Percentiles rank a stretch among this genome's conserved stretches.
phyloP scores from a whole-genome alignment of 2,888 invertebrate genomes.

The Macrosiphum euphorbiae region DNA sequence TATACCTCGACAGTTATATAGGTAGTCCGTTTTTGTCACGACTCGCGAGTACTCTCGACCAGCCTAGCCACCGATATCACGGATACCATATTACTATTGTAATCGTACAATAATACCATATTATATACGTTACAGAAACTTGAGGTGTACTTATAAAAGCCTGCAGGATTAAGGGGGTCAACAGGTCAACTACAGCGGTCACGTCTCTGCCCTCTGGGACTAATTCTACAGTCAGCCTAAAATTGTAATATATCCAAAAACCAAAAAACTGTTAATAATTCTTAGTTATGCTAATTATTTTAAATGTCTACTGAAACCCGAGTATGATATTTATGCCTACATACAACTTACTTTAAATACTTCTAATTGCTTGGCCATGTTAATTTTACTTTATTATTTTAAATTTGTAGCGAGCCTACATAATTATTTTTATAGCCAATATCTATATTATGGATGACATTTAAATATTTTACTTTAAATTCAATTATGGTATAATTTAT shows the following conservation, averaged over 20 bases:
- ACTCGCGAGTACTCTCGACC: not conserved
- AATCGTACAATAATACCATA: not conserved
- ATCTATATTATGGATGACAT: not conserved
- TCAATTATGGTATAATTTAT: not conserved
- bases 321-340: not conserved
- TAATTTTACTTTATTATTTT: not conserved
- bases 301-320: not conserved
- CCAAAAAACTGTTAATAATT: not conserved
- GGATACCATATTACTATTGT: not conserved
- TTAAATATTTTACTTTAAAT: not conserved
- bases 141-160: not conserved
- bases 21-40: conserved; percentile 12
- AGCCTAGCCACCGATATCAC: not conserved
- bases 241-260: not conserved
- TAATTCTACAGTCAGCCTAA: not conserved
- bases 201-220: not conserved
- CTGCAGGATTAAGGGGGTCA: not conserved
- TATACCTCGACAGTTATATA: not conserved
- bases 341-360: not conserved
- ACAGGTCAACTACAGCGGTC: not conserved
- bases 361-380: not conserved
- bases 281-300: not conserved
- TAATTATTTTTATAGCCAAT: not conserved
- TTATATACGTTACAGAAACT: not conserved
- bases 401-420: not conserved